Evolutionary conservation across 2,113 vertebrate genomes (phyloP).

Genomic region (Crotophaga sulcirostris): DNA sequence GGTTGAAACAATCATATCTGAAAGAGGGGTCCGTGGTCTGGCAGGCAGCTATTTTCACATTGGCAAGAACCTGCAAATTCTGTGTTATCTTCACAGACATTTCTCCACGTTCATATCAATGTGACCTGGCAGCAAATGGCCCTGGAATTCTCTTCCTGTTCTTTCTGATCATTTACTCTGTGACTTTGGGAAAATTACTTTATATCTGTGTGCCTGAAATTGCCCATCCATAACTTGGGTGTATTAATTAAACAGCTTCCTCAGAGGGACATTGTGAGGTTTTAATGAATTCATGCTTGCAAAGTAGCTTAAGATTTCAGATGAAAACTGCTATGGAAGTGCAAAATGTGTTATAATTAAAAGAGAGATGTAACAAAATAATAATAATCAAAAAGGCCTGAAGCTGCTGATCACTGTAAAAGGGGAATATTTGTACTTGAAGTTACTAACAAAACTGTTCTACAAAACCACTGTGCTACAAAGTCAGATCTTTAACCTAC

Average conservation of each 20-base stretch:
- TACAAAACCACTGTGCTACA: no score
- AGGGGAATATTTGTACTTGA: neutral
- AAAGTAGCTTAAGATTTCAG: constrained; percentile 47
- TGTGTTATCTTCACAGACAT: neutral
- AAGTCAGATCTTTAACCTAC: neutral
- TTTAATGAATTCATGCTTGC: constrained; percentile 28
- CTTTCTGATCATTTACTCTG: neutral
- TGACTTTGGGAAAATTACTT: neutral
- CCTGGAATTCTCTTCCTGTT: neutral
- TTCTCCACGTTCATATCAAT: neutral
- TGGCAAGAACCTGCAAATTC: neutral
- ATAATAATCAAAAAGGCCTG: neutral
- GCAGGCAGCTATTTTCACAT: neutral
- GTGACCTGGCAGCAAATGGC: neutral
- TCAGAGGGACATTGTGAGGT: neutral
- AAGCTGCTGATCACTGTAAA: neutral
- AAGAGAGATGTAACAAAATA: neutral
- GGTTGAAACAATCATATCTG: neutral
- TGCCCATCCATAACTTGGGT: neutral
- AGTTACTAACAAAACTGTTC: neutral
- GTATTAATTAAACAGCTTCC: constrained; percentile 18
- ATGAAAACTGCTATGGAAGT: neutral
- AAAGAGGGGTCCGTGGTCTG: neutral
- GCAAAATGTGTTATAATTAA: neutral
- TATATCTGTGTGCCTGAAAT: neutral